Percentiles rank a stretch among this genome's conserved stretches.
These are phyloP conservation scores for Prolemur simus DNA, from an alignment of 2,113 vertebrate species.

Conservation along the genomic window DNA sequence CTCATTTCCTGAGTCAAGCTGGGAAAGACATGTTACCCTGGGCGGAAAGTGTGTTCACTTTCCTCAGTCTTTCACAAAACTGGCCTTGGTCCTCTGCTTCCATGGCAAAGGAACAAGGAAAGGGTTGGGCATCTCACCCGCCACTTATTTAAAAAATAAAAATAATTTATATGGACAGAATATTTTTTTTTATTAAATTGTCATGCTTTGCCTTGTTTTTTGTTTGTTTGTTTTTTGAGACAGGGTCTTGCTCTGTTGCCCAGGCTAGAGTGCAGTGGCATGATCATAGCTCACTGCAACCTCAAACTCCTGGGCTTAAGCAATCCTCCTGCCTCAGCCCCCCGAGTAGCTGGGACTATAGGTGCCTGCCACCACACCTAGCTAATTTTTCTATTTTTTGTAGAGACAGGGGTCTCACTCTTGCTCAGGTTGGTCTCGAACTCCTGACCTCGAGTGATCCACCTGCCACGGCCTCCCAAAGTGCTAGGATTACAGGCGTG, in stretches of 20 bases:
- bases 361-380: background rate
- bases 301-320: background rate
- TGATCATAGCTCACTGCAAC: background rate
- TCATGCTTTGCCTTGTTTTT: background rate
- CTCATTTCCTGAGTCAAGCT: background rate
- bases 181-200: background rate
- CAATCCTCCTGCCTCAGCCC: background rate
- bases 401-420: background rate
- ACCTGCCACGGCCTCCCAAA: background rate
- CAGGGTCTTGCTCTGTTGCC: background rate
- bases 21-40: background rate
- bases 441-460: background rate
- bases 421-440: background rate
- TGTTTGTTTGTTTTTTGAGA: background rate
- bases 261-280: background rate
- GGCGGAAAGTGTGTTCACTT: background rate
- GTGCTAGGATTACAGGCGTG: background rate
- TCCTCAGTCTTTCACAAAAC: background rate
- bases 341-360: background rate
- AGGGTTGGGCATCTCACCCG: background rate
- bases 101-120: background rate
- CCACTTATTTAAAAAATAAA: background rate
- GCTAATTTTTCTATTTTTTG: background rate
- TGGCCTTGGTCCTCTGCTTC: background rate
- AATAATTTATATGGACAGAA: background rate